Evolutionary conservation across 2,888 invertebrate species (phyloP), one percentile per base, ranked within the genome.

Genomic region (Criorhina ranunculi): DNA sequence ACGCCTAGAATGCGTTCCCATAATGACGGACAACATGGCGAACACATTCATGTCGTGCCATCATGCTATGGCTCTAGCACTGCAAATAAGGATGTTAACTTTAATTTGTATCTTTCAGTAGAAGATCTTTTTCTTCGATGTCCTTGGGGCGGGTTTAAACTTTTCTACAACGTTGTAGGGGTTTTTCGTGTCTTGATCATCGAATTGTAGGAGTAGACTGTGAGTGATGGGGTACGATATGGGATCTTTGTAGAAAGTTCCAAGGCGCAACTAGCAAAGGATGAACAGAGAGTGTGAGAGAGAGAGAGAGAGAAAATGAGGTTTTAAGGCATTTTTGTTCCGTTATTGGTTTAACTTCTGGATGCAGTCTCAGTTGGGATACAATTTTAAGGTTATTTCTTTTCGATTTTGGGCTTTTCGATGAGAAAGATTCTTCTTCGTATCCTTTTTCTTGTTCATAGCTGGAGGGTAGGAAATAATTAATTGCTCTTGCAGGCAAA

Each of bases 71-170:
- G 5, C 24, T 11, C 24, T 67, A 11, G 11, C 57, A 49, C 37
- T 59, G 42, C 59, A 85, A 83, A 85, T 75, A 79, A 85, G 69
- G 79, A 85, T 75, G 80, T 80, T 80, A 75, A 70, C 79, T 80
- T 80, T 85, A 85, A 85, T 85, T 85, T 76, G 85, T 80, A 80
- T 85, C 80, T 80, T 66, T 66, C 59, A 75, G 80, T 66, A 7
- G 66, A 64, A 60, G 73, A 59, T 80, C 75, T 80, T 80, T 80
- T 80, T 4, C 53, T 49, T 66, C 11, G 12, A 67, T 78, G 78
- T 83, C 83, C 83, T 83, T 79, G 57, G 73, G 83, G 83, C 78
- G 59, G 62, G 62, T 73, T 79, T 69, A 83, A 79, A 83, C 78
- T 79, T 83, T 79, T 73, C 72, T 67, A 42, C 46, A 70, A 76